These are phyloP conservation scores for Cyprinodon diabolis DNA, from an alignment of 2,797 vertebrate genomes.

Conservation along the genomic window DNA sequence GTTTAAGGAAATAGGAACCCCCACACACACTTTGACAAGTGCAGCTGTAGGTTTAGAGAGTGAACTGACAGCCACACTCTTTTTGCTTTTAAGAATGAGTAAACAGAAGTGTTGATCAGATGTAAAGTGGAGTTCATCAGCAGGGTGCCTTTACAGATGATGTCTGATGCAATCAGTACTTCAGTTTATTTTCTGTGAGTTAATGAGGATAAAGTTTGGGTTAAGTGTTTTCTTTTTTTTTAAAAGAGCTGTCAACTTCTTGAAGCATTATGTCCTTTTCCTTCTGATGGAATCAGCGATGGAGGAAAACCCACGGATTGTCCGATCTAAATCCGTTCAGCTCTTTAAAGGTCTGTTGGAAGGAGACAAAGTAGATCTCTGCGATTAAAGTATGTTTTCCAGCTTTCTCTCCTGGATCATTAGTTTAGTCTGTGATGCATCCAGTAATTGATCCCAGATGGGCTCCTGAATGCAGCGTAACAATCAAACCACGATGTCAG, in stretches of 20 bases:
- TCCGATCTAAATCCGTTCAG: background rate
- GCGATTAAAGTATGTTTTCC: conserved; percentile 38
- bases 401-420: conserved; percentile 57
- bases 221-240: background rate
- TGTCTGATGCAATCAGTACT: background rate
- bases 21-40: too few species aligned
- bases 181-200: background rate
- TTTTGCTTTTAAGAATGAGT: background rate
- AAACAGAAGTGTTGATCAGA: background rate
- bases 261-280: background rate
- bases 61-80: background rate
- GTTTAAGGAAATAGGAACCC: background rate
- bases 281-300: background rate
- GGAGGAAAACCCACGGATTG: too few species aligned
- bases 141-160: background rate
- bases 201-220: background rate
- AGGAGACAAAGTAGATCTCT: background rate
- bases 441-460: conserved; percentile 80
- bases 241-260: background rate
- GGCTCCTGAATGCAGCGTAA: conserved; percentile 58
- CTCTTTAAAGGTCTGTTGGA: background rate
- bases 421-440: conserved; percentile 69
- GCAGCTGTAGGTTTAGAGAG: background rate
- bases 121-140: background rate
- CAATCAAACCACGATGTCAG: conserved; percentile 73